phyloP scores from a whole-genome alignment of 1,140 invertebrate genomes.

The Mycetomoellerius zeteki region DNA sequence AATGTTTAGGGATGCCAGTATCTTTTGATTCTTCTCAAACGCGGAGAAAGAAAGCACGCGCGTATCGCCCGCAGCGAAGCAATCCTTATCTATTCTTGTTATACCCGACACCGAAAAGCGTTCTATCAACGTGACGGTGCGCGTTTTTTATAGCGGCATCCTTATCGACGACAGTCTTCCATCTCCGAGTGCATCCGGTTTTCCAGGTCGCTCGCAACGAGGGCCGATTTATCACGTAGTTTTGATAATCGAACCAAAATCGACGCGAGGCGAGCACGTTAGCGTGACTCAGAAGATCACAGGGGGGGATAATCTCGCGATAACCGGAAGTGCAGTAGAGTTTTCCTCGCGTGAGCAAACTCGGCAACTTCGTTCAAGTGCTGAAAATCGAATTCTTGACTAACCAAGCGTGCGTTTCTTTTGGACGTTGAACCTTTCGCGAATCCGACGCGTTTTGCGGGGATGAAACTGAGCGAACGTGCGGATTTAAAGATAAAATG shows the following conservation, averaged over 20 bases:
- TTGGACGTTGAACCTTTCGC: not conserved
- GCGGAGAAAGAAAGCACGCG: slow-evolving; percentile 9
- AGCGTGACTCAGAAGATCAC: slow-evolving; percentile 22
- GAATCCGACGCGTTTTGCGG: not conserved
- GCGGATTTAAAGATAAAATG: not conserved
- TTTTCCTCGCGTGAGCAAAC: slow-evolving; percentile 11
- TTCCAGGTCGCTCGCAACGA: slow-evolving; percentile 41
- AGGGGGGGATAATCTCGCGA: slow-evolving; percentile 35
- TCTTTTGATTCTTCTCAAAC: slow-evolving; percentile 19
- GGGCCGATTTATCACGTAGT: slow-evolving; percentile 51
- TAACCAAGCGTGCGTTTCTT: not conserved
- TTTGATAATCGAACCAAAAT: slow-evolving; percentile 47
- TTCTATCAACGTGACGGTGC: slow-evolving; percentile 53
- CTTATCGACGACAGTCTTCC: slow-evolving; percentile 59
- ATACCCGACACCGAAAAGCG: slow-evolving; percentile 54
- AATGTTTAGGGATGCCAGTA: slow-evolving; percentile 5
- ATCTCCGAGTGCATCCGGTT: slow-evolving; percentile 54
- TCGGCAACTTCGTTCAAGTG: not conserved
- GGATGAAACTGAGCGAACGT: not conserved
- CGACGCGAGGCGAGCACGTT: slow-evolving; percentile 6
- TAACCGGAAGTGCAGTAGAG: slow-evolving; percentile 41
- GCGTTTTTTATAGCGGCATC: slow-evolving; percentile 55
- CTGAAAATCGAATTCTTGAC: not conserved
- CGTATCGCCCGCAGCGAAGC: slow-evolving; percentile 41
- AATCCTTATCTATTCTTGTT: slow-evolving; percentile 59